Evolutionary conservation across 2,113 vertebrate species (phyloP).

Genomic region (Paracanthobrama guichenoti): DNA sequence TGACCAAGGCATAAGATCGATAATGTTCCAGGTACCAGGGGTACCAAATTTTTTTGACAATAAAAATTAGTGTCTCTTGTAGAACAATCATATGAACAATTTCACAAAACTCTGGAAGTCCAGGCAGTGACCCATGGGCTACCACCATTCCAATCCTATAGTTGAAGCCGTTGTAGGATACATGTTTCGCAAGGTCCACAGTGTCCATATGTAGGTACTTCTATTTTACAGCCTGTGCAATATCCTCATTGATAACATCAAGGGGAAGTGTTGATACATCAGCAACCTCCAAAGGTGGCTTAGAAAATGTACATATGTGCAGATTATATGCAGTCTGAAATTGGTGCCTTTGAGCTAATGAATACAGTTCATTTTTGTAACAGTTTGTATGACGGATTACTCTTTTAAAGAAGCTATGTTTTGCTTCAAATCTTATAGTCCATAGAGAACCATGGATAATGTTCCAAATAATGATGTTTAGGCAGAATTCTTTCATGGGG

Average conservation of each 20-base stretch:
- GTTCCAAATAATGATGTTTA: constrained; percentile 48
- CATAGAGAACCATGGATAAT: constrained; percentile 36
- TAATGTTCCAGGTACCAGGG: neutral
- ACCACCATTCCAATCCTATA: neutral
- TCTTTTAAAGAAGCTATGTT: constrained; percentile 41
- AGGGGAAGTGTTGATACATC: neutral
- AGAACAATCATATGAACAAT: neutral
- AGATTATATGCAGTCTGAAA: constrained; percentile 48
- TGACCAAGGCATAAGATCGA: neutral
- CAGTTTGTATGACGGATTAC: constrained; percentile 43
- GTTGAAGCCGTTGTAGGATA: neutral
- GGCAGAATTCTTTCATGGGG: constrained; percentile 35
- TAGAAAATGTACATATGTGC: constrained; percentile 14
- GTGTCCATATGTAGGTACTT: neutral
- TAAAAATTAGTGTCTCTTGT: neutral
- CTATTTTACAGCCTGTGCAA: neutral
- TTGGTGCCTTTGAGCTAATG: constrained; percentile 43
- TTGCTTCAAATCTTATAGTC: constrained; percentile 37
- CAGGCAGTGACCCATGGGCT: neutral
- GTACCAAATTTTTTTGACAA: neutral
- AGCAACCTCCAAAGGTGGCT: neutral
- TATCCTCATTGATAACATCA: neutral
- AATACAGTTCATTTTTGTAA: constrained; percentile 46
- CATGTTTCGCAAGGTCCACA: neutral
- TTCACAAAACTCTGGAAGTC: neutral